phyloP scores from a whole-genome alignment of 2,797 vertebrate species.

The Poecilia picta region DNA sequence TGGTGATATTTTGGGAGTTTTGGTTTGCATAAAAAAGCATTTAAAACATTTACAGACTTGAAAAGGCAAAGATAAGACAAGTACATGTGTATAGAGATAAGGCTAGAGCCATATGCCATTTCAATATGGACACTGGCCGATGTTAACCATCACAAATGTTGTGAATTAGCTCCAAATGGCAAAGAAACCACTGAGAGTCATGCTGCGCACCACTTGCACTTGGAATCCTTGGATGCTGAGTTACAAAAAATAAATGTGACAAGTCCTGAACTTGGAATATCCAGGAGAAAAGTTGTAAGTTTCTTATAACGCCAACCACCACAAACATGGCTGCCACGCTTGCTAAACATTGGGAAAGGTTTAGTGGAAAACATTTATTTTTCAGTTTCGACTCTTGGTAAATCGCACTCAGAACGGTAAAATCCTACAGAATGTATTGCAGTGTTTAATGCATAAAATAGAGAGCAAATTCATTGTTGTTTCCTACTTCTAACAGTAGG shows the following conservation, averaged over 20 bases:
- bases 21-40: constrained; percentile 48
- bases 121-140: constrained; percentile 63
- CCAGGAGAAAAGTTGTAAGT: background rate
- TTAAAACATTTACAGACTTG: constrained; percentile 45
- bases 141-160: constrained; percentile 75
- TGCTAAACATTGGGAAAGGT: background rate
- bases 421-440: background rate
- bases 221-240: background rate
- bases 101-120: constrained; percentile 68
- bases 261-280: background rate
- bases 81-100: constrained; percentile 66
- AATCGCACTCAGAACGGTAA: background rate
- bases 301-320: background rate
- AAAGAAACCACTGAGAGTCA: constrained; percentile 56
- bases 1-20: constrained; percentile 43
- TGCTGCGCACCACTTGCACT: constrained; percentile 1
- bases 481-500: background rate
- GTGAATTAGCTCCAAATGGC: constrained; percentile 74
- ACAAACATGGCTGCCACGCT: background rate
- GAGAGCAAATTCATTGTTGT: background rate
- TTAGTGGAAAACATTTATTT: background rate
- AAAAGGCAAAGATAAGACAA: constrained; percentile 69
- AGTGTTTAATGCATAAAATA: background rate
- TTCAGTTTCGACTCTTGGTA: background rate
- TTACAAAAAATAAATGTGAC: background rate